Evolutionary conservation across 2,797 vertebrate species (phyloP), one percentile per base, ranked within the genome.

Genomic region (Fistularia commersonii): DNA sequence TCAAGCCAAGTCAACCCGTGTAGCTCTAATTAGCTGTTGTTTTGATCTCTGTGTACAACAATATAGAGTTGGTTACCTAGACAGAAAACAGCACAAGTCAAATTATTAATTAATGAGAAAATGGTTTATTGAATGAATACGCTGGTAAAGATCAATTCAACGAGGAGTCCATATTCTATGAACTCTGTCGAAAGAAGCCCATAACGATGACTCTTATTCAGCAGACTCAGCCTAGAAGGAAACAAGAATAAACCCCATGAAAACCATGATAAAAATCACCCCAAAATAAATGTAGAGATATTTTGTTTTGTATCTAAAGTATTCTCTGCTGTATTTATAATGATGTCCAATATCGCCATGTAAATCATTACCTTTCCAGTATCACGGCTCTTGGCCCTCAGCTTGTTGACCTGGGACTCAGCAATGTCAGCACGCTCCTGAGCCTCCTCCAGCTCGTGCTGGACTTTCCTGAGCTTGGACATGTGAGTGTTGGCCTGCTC

Each of bases 401-500:
- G 83, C 60, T 93, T 93, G 80, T 93, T 94, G 77, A 93, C 92
- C 82, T 93, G 92, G 0, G 91, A 92, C 76, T 93, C 93, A 0
- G 91, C 89, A 4, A 94, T 92, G 71, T 93, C 92, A 38, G 91
- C 93, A 46, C 90, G 80, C 8, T 93, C 92, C 74, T 93, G 89
- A 0, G 92, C 92, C 52, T 92, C 90, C 51, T 93, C 92, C 66
- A 93, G 58, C 65, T 93, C 92, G 0, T 93, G 91, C 79, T 93
- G 92, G 34, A 92, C 76, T 85, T 92, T 93, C 62, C 90, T 89
- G 81, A 74, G 91, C 7, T 88, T 92, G 70, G 87, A 74, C 38
- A 93, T 83, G 57, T 92, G 89, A 69, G 85, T 74, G 0, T 93
- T 93, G 67, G 90, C 88, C 48, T 89, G 85, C 51, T 94, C 92